Percentiles rank a stretch among this genome's conserved stretches.
Conservation (phyloP, 1,140 invertebrate species). For the Heterodera schachtii region DNA sequence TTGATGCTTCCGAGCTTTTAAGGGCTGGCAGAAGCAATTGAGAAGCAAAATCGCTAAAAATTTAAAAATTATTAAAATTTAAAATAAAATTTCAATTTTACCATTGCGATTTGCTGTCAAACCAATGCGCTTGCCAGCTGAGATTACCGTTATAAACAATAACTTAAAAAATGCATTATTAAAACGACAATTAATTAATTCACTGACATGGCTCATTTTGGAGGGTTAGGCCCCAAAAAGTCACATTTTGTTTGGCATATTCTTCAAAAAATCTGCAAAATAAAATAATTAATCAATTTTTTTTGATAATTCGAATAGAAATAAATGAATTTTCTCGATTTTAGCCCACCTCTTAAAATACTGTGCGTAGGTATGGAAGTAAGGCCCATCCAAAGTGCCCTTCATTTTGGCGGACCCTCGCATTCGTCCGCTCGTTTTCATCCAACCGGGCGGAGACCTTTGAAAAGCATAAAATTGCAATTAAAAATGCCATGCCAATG, state of each 20-base stretch:
- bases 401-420: conserved; percentile 71
- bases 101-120: conserved; percentile 70
- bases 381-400: conserved; percentile 69
- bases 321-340: background rate
- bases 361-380: conserved; percentile 79
- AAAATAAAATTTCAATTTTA: conserved; percentile 18
- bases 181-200: conserved; percentile 38
- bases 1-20: conserved; percentile 30
- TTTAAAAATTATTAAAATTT: background rate
- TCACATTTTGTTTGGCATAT: conserved; percentile 70
- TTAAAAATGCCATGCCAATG: background rate
- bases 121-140: conserved; percentile 76
- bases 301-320: background rate
- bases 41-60: conserved; percentile 60
- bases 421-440: conserved; percentile 79
- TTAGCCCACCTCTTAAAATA: conserved; percentile 75
- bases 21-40: conserved; percentile 45
- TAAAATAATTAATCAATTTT: background rate
- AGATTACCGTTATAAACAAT: conserved; percentile 63
- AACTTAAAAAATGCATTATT: background rate
- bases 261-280: conserved; percentile 71
- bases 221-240: conserved; percentile 73
- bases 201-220: conserved; percentile 71
- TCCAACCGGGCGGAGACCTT: conserved; percentile 85
- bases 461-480: conserved; percentile 74